Conservation (phyloP, 2,888 invertebrate species). For the Caradrina clavipalpis region DNA sequence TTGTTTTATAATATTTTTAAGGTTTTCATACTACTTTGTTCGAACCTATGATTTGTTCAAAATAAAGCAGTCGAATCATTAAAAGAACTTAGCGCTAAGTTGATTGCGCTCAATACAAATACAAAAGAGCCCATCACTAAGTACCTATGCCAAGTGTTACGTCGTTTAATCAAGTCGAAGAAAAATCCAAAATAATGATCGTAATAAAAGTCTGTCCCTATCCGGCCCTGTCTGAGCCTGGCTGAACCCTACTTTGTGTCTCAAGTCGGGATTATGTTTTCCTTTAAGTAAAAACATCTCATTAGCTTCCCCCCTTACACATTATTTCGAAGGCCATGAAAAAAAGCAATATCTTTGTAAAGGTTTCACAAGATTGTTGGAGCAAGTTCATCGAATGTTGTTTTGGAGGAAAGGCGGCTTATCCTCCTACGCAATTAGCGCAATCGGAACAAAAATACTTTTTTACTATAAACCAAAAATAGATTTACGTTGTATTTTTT, state of each 20-base stretch:
- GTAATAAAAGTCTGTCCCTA: background rate
- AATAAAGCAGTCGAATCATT: background rate
- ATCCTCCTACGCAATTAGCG: background rate
- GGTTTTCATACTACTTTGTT: background rate
- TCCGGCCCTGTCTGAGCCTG: conserved; percentile 5
- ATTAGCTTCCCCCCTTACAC: conserved; percentile 13
- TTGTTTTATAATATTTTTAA: background rate
- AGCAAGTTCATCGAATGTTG: background rate
- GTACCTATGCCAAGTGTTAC: background rate
- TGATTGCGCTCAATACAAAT: background rate
- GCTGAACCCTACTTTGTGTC: conserved; percentile 10
- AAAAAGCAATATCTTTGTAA: background rate
- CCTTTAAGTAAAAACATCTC: conserved; percentile 10
- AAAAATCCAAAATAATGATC: conserved; percentile 7
- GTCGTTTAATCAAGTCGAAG: background rate
- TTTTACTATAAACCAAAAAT: background rate
- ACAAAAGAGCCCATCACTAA: background rate
- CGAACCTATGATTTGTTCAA: background rate
- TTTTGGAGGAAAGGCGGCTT: background rate
- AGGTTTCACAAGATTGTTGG: background rate
- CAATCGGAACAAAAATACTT: background rate
- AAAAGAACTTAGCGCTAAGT: background rate
- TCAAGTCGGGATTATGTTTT: conserved; percentile 22
- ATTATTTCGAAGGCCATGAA: background rate
- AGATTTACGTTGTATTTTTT: background rate